Percentiles rank a stretch among this genome's conserved stretches.
Conservation (phyloP, 2,113 vertebrate species). For the Atherinomorus stipes region DNA sequence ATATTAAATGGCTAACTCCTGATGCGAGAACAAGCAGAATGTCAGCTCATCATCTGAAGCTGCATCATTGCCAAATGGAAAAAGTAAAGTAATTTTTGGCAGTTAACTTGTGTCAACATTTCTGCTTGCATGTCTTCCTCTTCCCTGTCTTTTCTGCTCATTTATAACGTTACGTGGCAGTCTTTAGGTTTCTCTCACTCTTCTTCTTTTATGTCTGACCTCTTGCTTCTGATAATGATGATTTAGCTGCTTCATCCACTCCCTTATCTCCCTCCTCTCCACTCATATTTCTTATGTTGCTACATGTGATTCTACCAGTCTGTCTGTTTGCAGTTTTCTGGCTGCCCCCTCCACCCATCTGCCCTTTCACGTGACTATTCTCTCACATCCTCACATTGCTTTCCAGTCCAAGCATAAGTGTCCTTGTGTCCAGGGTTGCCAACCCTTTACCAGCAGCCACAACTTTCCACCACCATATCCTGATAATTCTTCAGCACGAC, state of each 20-base stretch:
- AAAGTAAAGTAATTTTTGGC: slow-evolving; percentile 38
- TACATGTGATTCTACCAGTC: slow-evolving; percentile 48
- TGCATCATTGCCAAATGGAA: slow-evolving; percentile 42
- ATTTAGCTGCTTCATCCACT: slow-evolving; percentile 30
- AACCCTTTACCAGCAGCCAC: slow-evolving; percentile 83
- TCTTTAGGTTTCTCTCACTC: slow-evolving; percentile 3
- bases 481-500: slow-evolving; percentile 89
- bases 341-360: slow-evolving; percentile 19
- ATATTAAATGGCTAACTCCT: slow-evolving; percentile 17
- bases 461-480: slow-evolving; percentile 89
- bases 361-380: slow-evolving; percentile 18
- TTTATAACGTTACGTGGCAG: slow-evolving; percentile 12
- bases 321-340: slow-evolving; percentile 41
- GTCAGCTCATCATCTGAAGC: slow-evolving; percentile 31
- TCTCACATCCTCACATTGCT: slow-evolving; percentile 14
- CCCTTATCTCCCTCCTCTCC: neutral
- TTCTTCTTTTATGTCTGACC: slow-evolving; percentile 9
- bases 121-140: no score
- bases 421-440: neutral
- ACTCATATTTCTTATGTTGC: slow-evolving; percentile 35
- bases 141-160: slow-evolving; percentile 17
- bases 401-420: neutral
- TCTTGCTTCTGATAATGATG: slow-evolving; percentile 31
- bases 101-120: slow-evolving; percentile 34
- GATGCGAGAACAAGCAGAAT: slow-evolving; percentile 17